These are phyloP conservation scores for Hirudinaria manillensis DNA, from an alignment of 2,888 invertebrate genomes.

Conservation along the genomic window DNA sequence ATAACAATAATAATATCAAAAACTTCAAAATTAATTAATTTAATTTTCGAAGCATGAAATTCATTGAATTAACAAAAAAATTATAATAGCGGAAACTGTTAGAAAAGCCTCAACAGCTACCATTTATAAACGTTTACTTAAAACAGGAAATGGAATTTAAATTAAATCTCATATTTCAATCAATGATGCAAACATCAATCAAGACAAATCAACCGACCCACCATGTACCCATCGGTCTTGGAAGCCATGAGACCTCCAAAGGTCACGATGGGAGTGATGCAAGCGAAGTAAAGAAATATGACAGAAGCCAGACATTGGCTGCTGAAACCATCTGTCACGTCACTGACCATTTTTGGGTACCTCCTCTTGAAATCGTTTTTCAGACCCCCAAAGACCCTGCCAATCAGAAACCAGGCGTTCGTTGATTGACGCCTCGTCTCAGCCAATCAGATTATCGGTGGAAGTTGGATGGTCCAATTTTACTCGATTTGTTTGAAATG, in stretches of 20 bases:
- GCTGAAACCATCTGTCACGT: conserved; percentile 53
- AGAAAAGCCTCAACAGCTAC: too few relatives aligned
- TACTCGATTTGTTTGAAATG: background rate
- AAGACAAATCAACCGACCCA: too few relatives aligned
- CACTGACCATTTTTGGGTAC: conserved; percentile 47
- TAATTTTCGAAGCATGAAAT: background rate
- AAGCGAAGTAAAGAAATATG: conserved; percentile 54
- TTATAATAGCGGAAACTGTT: too few relatives aligned
- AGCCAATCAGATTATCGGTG: too few relatives aligned
- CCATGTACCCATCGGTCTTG: conserved; percentile 50
- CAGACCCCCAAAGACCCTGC: conserved; percentile 52
- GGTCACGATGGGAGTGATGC: conserved; percentile 53
- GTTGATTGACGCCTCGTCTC: background rate
- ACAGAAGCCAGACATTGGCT: conserved; percentile 51
- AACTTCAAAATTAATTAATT: background rate
- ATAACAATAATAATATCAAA: background rate
- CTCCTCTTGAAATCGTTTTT: conserved; percentile 49
- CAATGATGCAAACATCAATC: background rate
- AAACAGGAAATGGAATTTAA: background rate
- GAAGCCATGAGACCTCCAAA: conserved; percentile 52
- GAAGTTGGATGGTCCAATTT: background rate
- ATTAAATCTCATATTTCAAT: background rate
- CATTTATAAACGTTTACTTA: background rate
- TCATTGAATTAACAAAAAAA: too few relatives aligned
- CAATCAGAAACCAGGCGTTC: background rate